A percentile compares a stretch with the other conserved stretches of the same genome.
These are phyloP conservation scores for Monodelphis domestica DNA, from an alignment of 2,797 vertebrate species.

Conservation along the genomic window DNA sequence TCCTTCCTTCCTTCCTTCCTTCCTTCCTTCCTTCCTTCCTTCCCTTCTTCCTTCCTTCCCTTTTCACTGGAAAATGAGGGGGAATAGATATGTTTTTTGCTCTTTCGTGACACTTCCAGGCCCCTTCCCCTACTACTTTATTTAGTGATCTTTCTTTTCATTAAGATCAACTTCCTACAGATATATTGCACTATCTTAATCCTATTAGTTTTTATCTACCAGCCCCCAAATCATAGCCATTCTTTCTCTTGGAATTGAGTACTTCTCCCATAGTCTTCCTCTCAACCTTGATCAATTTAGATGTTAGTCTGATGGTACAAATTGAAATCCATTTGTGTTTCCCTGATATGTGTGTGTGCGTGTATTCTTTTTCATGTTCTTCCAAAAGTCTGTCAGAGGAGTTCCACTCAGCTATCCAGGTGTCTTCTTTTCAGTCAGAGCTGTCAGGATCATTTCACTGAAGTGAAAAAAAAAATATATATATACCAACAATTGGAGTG, in stretches of 20 bases:
- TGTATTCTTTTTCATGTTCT: too few species aligned
- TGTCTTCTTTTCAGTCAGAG: too few species aligned
- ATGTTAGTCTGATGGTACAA: too few species aligned
- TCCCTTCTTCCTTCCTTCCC: background rate
- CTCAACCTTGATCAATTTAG: too few species aligned
- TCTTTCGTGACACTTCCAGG: background rate
- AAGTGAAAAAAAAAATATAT: too few species aligned
- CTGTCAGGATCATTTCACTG: too few species aligned
- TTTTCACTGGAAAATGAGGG: background rate
- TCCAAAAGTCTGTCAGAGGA: too few species aligned
- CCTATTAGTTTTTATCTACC: background rate
- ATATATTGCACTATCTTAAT: background rate
- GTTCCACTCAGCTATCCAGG: too few species aligned
- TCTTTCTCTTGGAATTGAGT: background rate
- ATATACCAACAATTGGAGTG: too few species aligned
- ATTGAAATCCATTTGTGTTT: too few species aligned
- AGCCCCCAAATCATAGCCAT: background rate
- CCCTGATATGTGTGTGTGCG: too few species aligned
- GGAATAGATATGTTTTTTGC: background rate
- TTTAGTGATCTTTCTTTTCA: background rate
- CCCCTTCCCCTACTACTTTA: background rate
- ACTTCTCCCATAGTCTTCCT: too few species aligned
- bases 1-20: background rate
- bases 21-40: background rate
- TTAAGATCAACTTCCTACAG: background rate